Evolutionary conservation across 2,113 vertebrate species (phyloP).

Genomic region (Planiliza haematocheilus): DNA sequence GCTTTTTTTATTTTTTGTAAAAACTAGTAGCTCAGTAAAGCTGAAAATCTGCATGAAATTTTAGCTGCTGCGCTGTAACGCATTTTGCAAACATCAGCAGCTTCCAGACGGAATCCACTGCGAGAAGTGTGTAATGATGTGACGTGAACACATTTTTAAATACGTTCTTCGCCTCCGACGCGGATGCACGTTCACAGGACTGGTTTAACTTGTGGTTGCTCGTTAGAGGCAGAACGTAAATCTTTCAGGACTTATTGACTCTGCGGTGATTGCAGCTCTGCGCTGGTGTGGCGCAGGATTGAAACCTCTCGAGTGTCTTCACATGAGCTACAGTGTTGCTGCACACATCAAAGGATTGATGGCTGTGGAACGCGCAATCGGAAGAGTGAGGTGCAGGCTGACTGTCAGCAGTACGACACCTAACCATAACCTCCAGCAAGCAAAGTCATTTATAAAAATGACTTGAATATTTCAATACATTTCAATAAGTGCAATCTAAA

Average conservation of each 20-base stretch:
- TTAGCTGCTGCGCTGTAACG: neutral
- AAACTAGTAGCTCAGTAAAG: too few relatives aligned
- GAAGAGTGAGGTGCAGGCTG: neutral
- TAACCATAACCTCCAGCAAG: neutral
- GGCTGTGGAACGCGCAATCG: neutral
- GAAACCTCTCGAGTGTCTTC: slow-evolving; percentile 8
- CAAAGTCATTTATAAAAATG: neutral
- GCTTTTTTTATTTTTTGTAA: too few relatives aligned
- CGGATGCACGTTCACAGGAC: slow-evolving; percentile 28
- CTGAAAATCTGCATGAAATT: neutral
- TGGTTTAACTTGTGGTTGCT: slow-evolving; percentile 37
- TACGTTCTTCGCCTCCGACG: slow-evolving; percentile 4
- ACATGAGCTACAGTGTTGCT: slow-evolving; percentile 6
- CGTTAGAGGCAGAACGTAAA: slow-evolving; percentile 44
- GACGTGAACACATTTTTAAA: slow-evolving; percentile 16
- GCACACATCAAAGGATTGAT: neutral
- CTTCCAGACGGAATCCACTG: neutral
- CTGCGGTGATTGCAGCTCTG: slow-evolving; percentile 37
- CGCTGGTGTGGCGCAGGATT: neutral
- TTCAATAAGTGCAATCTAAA: neutral
- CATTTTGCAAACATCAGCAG: slow-evolving; percentile 6
- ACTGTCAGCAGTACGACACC: neutral
- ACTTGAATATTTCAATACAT: neutral
- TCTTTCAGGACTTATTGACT: slow-evolving; percentile 49
- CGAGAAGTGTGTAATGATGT: neutral